Evolutionary conservation across 2,113 vertebrate species (phyloP), one percentile per base, ranked within the genome.

Genomic region (Chloroceryle aenea): DNA sequence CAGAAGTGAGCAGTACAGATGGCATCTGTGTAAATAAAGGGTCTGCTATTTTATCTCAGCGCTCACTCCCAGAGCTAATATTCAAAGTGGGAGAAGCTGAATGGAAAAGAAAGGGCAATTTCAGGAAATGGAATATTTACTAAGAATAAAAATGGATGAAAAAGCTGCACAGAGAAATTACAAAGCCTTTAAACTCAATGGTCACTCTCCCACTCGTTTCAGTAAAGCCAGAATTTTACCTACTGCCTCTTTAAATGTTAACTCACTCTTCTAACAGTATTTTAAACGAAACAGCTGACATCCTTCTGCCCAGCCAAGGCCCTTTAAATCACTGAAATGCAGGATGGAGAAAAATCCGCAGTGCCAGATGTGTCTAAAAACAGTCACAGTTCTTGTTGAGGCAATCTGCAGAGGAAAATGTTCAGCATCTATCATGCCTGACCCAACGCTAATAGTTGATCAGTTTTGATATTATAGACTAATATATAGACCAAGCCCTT

Each of bases 361-460:
- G 80, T 83, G 81, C 82, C 83, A 97, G 91, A 89, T 97, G 93
- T 96, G 84, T 80, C 87, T 96, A 93, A 96, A 95, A 95, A 80
- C 92, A 95, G 94, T 89, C 85, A 84, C 76, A 62, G 87, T 27
- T 89, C 83, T 76, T 50, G 72, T 67, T 40, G 66, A 96, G 78
- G 78, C 93, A 84, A 66, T 87, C 74, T 69, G 55, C 81, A 95
- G 71, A 89, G 85, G 69, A 75, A 79, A 91, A 90, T 38, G 47
- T 74, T 94, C 66, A 82, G 88, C 67, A 94, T 84, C 40, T 36
- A 81, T 77, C 64, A 86, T 76, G 76, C 71, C 78, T 95, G 90
- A 90, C 91, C 97, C 94, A 97, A 86, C 67, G 92, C 82, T 95
- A 96, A 96, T 90, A 75, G 56, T 95, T 91, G 80, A 95, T 71